phyloP scores from a whole-genome alignment of 2,888 invertebrate species.

The Tachystola acroxantha region DNA sequence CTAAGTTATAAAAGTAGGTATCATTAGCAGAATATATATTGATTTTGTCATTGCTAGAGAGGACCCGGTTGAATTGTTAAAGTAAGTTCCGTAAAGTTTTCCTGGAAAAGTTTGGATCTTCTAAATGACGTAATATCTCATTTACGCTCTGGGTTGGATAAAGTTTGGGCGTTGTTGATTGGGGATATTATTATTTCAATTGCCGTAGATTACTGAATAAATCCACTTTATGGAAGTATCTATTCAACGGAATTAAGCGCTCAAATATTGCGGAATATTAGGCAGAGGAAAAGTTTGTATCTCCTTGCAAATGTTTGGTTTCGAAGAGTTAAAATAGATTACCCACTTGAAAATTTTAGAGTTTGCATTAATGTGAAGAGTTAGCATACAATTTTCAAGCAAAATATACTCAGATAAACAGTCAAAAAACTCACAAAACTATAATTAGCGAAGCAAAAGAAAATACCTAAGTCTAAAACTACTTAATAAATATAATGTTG shows the following conservation, averaged over 20 bases:
- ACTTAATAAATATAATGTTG: too few species aligned
- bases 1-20: too few species aligned
- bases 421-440: too few species aligned
- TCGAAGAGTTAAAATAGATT: too few species aligned
- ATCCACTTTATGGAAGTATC: not conserved
- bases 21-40: too few species aligned
- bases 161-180: conserved; percentile 25
- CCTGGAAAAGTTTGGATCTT: conserved; percentile 12
- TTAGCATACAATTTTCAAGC: too few species aligned
- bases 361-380: too few species aligned
- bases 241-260: not conserved
- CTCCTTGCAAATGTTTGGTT: too few species aligned
- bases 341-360: too few species aligned
- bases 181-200: conserved; percentile 23
- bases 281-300: not conserved
- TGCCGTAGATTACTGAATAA: conserved; percentile 13
- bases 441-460: too few species aligned
- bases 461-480: too few species aligned
- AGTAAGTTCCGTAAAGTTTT: not conserved
- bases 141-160: conserved; percentile 13
- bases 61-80: not conserved
- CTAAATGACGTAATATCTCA: conserved; percentile 28
- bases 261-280: not conserved
- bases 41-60: not conserved
- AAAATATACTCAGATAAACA: too few species aligned